Conservation (phyloP, 1,140 invertebrate species). For the Polypedilum vanderplanki region DNA sequence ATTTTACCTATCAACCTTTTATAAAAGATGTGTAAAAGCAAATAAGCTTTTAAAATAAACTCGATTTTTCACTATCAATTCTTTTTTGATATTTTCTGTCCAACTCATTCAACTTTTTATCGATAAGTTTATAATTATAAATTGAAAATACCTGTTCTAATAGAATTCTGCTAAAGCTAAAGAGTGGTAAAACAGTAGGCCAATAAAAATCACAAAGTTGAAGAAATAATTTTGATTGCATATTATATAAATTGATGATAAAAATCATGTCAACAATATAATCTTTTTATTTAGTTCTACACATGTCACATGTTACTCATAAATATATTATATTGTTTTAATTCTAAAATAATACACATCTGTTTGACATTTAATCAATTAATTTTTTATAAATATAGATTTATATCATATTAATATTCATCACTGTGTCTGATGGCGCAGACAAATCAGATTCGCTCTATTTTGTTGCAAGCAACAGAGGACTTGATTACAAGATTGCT, state of each 20-base stretch:
- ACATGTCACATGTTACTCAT: not conserved
- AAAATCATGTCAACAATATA: not conserved
- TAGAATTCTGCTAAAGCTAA: too few species aligned
- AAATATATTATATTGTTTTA: not conserved
- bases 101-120: too few species aligned
- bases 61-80: too few species aligned
- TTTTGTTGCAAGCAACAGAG: not conserved
- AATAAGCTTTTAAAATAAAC: too few species aligned
- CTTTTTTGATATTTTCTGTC: too few species aligned
- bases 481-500: not conserved
- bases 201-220: too few species aligned
- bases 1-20: too few species aligned
- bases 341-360: not conserved
- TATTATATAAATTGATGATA: not conserved
- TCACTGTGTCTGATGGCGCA: not conserved
- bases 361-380: not conserved
- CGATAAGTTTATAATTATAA: too few species aligned
- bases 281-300: not conserved
- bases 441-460: not conserved
- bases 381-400: not conserved
- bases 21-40: too few species aligned
- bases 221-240: too few species aligned
- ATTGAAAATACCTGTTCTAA: too few species aligned
- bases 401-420: not conserved
- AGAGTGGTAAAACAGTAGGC: too few species aligned